These are phyloP conservation scores for Eurytoma adleriae DNA, from an alignment of 2,888 invertebrate species.

Conservation along the genomic window DNA sequence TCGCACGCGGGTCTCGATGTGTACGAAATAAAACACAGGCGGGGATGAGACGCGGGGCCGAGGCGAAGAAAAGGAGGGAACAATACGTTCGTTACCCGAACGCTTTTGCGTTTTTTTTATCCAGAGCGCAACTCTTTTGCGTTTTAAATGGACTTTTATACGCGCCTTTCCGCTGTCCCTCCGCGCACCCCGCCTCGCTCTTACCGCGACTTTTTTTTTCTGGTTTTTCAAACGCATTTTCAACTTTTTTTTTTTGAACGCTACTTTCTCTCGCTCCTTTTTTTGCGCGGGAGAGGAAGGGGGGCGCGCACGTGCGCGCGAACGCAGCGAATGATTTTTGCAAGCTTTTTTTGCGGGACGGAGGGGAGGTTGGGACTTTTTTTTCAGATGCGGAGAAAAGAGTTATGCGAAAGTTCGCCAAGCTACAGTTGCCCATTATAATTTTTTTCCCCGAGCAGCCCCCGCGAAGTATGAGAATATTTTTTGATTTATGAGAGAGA, in stretches of 20 bases:
- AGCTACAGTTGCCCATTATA: slow-evolving; percentile 36
- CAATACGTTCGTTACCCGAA: slow-evolving; percentile 51
- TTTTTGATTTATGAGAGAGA: slow-evolving; percentile 38
- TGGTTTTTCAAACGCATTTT: slow-evolving; percentile 32
- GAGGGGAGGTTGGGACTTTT: background rate
- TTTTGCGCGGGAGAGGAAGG: background rate
- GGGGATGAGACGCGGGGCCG: slow-evolving; percentile 19
- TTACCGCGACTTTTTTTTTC: slow-evolving; percentile 2
- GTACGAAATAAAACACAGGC: slow-evolving; percentile 34
- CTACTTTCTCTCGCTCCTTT: no score
- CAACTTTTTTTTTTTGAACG: background rate
- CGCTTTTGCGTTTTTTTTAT: slow-evolving; percentile 29
- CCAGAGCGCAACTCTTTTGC: slow-evolving; percentile 28
- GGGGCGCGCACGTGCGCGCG: background rate
- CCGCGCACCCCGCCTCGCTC: background rate
- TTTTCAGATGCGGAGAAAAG: slow-evolving; percentile 29
- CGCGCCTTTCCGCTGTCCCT: background rate
- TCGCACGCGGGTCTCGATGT: slow-evolving; percentile 20
- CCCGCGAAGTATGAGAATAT: slow-evolving; percentile 16
- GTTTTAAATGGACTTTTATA: slow-evolving; percentile 46
- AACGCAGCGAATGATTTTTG: slow-evolving; percentile 23
- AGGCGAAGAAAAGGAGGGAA: slow-evolving; percentile 54
- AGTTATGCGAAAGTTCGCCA: slow-evolving; percentile 24
- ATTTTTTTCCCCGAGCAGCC: slow-evolving; percentile 3
- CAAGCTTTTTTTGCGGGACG: background rate